Evolutionary conservation across 2,113 vertebrate genomes (phyloP).

Genomic region (Piaya cayana): DNA sequence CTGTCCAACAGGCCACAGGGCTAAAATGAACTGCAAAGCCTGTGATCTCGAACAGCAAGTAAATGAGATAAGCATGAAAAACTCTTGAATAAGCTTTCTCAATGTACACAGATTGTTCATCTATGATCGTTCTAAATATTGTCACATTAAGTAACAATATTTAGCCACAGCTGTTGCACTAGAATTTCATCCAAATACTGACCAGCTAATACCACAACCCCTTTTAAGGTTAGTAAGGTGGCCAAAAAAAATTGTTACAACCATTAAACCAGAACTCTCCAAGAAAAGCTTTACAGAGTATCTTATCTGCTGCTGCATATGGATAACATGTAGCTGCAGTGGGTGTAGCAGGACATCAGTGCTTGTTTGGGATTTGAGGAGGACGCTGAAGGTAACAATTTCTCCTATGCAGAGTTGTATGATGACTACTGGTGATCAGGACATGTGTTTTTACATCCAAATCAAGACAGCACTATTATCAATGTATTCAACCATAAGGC

Average conservation of each 20-base stretch:
- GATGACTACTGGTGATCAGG: neutral
- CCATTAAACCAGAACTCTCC: neutral
- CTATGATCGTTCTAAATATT: neutral
- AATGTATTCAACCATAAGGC: neutral
- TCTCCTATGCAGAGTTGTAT: neutral
- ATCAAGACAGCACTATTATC: neutral
- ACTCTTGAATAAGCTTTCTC: neutral
- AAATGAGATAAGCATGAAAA: neutral
- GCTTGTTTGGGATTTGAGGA: neutral
- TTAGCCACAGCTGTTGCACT: slow-evolving; percentile 13
- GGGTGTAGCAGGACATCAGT: neutral
- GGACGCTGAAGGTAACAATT: neutral
- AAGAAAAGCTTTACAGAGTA: neutral
- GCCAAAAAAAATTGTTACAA: neutral
- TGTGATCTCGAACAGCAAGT: neutral
- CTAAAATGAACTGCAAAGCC: neutral
- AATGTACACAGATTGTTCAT: neutral
- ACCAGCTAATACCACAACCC: neutral
- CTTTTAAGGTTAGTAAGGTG: neutral
- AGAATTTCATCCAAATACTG: neutral
- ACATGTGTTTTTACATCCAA: neutral
- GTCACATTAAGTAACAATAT: neutral
- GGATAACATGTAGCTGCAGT: neutral
- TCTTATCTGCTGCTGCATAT: neutral
- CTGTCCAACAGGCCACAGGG: neutral